Percentiles rank a stretch among this genome's conserved stretches.
phyloP scores from a whole-genome alignment of 1,140 invertebrate species.

The Brachystomella parvula region DNA sequence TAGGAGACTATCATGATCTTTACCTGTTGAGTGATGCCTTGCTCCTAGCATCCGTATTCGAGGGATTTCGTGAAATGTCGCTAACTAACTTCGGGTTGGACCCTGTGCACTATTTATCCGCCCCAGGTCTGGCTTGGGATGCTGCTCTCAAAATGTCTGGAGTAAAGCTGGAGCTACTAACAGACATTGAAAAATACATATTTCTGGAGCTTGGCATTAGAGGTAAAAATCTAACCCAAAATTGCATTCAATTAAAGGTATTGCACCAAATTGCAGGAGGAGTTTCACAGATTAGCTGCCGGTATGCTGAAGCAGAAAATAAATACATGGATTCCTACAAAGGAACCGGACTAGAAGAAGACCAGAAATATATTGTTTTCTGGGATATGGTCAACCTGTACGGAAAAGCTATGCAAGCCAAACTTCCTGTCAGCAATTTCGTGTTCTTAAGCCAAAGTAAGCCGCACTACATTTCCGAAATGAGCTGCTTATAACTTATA shows the following conservation, averaged over 20 bases:
- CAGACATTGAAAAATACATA: slow-evolving; percentile 37
- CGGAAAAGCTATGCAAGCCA: slow-evolving; percentile 32
- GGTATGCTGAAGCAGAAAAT: slow-evolving; percentile 28
- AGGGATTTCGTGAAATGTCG: slow-evolving; percentile 36
- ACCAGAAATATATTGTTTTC: slow-evolving; percentile 9
- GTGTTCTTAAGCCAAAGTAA: slow-evolving; percentile 24
- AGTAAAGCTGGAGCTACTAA: slow-evolving; percentile 33
- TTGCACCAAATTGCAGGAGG: slow-evolving; percentile 22
- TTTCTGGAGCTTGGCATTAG: slow-evolving; percentile 36
- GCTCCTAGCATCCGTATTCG: slow-evolving; percentile 39
- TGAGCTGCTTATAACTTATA: neutral
- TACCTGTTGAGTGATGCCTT: slow-evolving; percentile 37
- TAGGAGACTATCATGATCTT: slow-evolving; percentile 40
- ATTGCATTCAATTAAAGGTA: neutral
- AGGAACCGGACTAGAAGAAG: neutral
- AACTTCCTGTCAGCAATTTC: slow-evolving; percentile 33
- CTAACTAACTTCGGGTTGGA: slow-evolving; percentile 33
- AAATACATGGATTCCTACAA: slow-evolving; percentile 30
- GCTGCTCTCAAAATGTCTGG: slow-evolving; percentile 34
- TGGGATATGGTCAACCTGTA: slow-evolving; percentile 40
- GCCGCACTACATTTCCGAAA: neutral
- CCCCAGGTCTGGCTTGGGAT: slow-evolving; percentile 39
- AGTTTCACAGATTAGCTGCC: slow-evolving; percentile 31
- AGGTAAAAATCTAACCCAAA: neutral
- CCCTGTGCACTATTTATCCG: slow-evolving; percentile 38